Evolutionary conservation across 2,888 invertebrate genomes (phyloP).

Genomic region (Parnassius glacialis): DNA sequence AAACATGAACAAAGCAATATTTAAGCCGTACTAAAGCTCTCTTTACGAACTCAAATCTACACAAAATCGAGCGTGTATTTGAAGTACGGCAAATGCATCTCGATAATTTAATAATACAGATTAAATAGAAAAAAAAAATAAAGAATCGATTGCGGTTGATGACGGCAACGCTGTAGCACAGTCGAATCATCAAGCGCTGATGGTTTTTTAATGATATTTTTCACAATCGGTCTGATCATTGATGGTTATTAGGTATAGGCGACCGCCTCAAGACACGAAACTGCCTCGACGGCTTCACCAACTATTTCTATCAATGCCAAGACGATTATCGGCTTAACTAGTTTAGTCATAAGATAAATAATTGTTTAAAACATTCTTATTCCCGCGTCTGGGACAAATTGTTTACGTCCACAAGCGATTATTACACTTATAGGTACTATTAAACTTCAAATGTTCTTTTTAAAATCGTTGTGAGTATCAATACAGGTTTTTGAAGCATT

Average conservation of each 20-base stretch:
- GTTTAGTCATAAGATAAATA: not conserved
- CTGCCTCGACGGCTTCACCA: constrained; percentile 14
- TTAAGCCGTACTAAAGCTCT: not conserved
- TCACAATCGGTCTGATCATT: constrained; percentile 79
- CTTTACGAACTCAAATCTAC: constrained; percentile 21
- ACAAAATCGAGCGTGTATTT: constrained; percentile 42
- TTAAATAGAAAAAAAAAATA: constrained; percentile 54
- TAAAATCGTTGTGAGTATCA: no score
- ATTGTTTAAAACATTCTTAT: not conserved
- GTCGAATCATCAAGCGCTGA: constrained; percentile 78
- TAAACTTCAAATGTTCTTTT: not conserved
- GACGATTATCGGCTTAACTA: constrained; percentile 10
- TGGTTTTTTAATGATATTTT: constrained; percentile 82
- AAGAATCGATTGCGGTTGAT: constrained; percentile 78
- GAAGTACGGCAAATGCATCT: constrained; percentile 43
- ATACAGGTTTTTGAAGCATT: no score
- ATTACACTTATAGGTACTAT: constrained; percentile 9
- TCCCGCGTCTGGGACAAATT: not conserved
- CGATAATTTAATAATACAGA: constrained; percentile 73
- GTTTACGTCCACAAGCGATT: constrained; percentile 8
- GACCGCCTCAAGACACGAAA: constrained; percentile 66
- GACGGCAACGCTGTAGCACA: constrained; percentile 65
- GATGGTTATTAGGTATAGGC: constrained; percentile 78
- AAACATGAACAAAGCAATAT: not conserved
- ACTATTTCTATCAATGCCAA: constrained; percentile 1